Percentiles rank a stretch among this genome's conserved stretches.
Conservation (phyloP, 2,113 vertebrate genomes). For the Mustelus asterias region DNA sequence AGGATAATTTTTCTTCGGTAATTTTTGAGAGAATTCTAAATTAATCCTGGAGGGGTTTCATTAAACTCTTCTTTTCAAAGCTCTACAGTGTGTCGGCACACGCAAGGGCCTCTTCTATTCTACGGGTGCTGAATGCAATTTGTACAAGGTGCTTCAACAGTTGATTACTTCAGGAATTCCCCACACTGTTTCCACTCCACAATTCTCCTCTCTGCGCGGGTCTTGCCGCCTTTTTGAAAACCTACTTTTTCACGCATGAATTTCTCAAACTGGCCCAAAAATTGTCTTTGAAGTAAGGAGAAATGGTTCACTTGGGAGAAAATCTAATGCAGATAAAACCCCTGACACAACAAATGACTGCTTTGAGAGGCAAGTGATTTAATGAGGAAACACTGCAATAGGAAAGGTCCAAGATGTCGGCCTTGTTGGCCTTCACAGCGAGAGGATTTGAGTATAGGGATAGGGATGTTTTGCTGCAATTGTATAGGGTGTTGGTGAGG, state of each 20-base stretch:
- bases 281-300: neutral
- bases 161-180: neutral
- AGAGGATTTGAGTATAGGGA: too few relatives aligned
- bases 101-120: neutral
- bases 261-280: neutral
- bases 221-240: neutral
- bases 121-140: neutral
- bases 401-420: neutral
- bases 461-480: too few relatives aligned
- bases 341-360: neutral
- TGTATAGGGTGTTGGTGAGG: too few relatives aligned
- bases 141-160: neutral
- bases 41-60: slow-evolving; percentile 12
- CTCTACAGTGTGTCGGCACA: neutral
- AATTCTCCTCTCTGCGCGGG: neutral
- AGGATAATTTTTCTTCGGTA: neutral
- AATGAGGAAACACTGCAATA: neutral
- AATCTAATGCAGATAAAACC: neutral
- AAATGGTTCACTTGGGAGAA: neutral
- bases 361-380: neutral
- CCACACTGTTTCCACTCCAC: neutral
- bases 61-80: neutral
- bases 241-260: neutral
- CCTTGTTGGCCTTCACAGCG: neutral
- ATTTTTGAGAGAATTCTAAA: neutral